Evolutionary conservation across 2,797 vertebrate species (phyloP).

Genomic region (Sebastes glaucus): DNA sequence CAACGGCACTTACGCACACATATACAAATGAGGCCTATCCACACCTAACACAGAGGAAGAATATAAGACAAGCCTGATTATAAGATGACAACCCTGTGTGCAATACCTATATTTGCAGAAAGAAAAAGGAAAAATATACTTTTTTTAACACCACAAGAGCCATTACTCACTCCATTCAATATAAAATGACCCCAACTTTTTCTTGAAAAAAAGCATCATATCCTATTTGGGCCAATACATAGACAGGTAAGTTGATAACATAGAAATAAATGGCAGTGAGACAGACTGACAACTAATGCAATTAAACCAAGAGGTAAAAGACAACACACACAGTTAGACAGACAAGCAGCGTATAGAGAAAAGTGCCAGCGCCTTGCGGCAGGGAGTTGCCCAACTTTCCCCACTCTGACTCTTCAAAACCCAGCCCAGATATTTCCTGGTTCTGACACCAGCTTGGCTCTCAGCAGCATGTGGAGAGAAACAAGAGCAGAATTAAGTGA

Average conservation of each 20-base stretch:
- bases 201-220: background rate
- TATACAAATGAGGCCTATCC: background rate
- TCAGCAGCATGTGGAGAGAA: constrained; percentile 37
- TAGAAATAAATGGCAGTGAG: background rate
- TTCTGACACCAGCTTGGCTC: constrained; percentile 73
- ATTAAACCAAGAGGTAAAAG: background rate
- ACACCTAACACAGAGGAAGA: background rate
- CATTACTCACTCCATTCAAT: background rate
- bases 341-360: constrained; percentile 16
- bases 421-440: constrained; percentile 76
- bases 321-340: constrained; percentile 16
- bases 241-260: background rate
- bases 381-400: constrained; percentile 69
- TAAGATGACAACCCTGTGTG: background rate
- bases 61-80: background rate
- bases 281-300: background rate
- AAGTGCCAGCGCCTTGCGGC: constrained; percentile 50
- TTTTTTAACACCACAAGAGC: background rate
- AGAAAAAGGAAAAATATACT: background rate
- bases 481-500: constrained; percentile 62
- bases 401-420: constrained; percentile 57
- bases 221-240: background rate
- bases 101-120: background rate
- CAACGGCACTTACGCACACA: background rate
- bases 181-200: background rate